phyloP scores from a whole-genome alignment of 1,140 invertebrate species.

The Condylostylus longicornis region DNA sequence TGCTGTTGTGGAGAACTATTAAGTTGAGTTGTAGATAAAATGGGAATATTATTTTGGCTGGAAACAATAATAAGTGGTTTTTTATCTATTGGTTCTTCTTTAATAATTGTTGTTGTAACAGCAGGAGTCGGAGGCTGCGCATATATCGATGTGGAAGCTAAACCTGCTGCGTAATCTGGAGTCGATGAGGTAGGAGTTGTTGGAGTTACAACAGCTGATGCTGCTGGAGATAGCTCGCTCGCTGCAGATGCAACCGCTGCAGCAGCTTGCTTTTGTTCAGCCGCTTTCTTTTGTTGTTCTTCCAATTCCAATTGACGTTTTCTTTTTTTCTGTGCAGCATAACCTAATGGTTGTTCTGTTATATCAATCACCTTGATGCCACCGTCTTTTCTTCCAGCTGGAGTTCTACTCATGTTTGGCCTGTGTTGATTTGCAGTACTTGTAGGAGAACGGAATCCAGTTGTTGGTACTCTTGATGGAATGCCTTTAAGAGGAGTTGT shows the following conservation, averaged over 20 bases:
- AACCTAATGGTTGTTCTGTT: conserved; percentile 71
- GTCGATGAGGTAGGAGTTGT: conserved; percentile 23
- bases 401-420: conserved; percentile 34
- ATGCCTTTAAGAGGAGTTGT: conserved; percentile 86
- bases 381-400: conserved; percentile 62
- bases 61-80: conserved; percentile 4
- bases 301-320: conserved; percentile 56
- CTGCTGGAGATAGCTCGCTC: conserved; percentile 15
- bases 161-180: conserved; percentile 20
- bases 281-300: conserved; percentile 54
- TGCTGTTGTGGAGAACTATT: conserved; percentile 19
- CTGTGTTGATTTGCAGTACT: conserved; percentile 34
- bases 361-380: conserved; percentile 89
- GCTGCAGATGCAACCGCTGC: conserved; percentile 30
- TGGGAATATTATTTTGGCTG: neutral
- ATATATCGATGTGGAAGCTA: neutral
- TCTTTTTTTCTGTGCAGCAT: conserved; percentile 43
- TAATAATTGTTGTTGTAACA: neutral
- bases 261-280: conserved; percentile 39
- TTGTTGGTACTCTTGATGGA: conserved; percentile 58
- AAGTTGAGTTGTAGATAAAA: conserved; percentile 13
- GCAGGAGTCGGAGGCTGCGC: conserved; percentile 3
- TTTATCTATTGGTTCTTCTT: neutral
- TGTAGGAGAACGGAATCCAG: conserved; percentile 38
- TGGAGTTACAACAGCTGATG: conserved; percentile 14